Percentiles rank a stretch among this genome's conserved stretches.
Conservation (phyloP, 2,797 vertebrate genomes). For the Malacoctenus gilli region DNA sequence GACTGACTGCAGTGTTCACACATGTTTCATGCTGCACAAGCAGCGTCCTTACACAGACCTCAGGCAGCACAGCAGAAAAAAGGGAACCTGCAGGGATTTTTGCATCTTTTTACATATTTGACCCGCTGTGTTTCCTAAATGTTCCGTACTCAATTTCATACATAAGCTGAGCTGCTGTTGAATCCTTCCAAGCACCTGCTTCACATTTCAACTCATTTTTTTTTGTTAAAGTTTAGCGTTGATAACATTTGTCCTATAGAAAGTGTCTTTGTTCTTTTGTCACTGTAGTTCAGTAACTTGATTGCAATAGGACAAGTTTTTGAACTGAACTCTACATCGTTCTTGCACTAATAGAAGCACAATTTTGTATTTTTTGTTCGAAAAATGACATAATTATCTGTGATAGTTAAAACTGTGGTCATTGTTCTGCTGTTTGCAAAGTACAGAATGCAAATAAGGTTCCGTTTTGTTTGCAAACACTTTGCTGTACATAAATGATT, state of each 20-base stretch:
- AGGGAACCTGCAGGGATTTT: constrained; percentile 48
- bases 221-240: too few species aligned
- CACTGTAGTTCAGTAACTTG: too few species aligned
- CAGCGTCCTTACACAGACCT: constrained; percentile 20
- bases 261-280: too few species aligned
- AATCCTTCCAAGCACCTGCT: constrained; percentile 1
- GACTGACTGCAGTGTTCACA: not conserved
- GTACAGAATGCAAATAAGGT: not conserved
- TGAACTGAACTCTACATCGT: constrained; percentile 3
- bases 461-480: not conserved
- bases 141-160: constrained; percentile 11
- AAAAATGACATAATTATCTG: constrained; percentile 21
- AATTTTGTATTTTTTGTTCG: not conserved
- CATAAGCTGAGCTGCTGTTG: constrained; percentile 13
- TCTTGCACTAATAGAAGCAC: constrained; percentile 41
- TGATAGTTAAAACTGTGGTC: not conserved
- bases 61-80: constrained; percentile 26
- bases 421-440: not conserved
- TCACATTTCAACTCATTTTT: constrained; percentile 31
- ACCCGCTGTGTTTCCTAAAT: constrained; percentile 3
- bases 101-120: constrained; percentile 2
- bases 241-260: not conserved
- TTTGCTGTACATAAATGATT: constrained; percentile 39
- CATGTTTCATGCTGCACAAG: not conserved
- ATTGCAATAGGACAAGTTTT: constrained; percentile 12